Base-by-base conservation (phyloP, 2,797 vertebrate genomes). In the Tokudaia tokunoshimensis region DNA sequence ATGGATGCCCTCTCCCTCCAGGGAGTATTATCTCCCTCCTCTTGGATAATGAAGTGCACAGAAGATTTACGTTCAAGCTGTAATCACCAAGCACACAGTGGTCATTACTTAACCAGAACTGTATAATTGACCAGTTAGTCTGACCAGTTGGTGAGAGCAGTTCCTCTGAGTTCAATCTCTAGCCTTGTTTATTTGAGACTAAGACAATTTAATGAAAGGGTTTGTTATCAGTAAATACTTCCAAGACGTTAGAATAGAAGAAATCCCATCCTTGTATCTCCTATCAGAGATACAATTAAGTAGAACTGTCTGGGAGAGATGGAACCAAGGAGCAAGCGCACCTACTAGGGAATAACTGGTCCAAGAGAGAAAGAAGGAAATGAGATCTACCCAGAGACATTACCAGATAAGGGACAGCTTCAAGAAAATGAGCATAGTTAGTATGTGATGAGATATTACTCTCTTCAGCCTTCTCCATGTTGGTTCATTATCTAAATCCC, bases 161-260 rank as follows among this genome's bases (percentile, higher is more conserved):
- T 87, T 89, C 5, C 76, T 90, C 55, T 41, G 55, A 57, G 37
- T 94, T 91, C 65, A 91, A 72, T 31, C 17, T 84, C 22, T 91
- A 41, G 7, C 8, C n/a, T 76, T 81, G 0, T n/a, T n/a, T 57
- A 34, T 10, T 80, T 20, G 80, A 79, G 44, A 31, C 89, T 86
- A 61, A 59, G 17, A 80, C 5, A 72, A 55, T n/a, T 89, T 57
- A 92, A 80, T 29, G 59, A 8, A 93, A 63, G 12, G 14, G 37
- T 29, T 88, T 76, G 84, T 29, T 84, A 34, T 88, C 50, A 79
- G 57, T 75, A 70, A n/a, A 59, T 70, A 61, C 7, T 61, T 82
- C n/a, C 31, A 91, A 84, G 94, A 24, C 2, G 7, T 65, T 86
- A 52, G 63, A 86, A 22, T 4, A 57, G 52, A 90, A 72, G 26